These are phyloP conservation scores for Neomorphus geoffroyi DNA, from an alignment of 2,797 vertebrate species.

Conservation along the genomic window DNA sequence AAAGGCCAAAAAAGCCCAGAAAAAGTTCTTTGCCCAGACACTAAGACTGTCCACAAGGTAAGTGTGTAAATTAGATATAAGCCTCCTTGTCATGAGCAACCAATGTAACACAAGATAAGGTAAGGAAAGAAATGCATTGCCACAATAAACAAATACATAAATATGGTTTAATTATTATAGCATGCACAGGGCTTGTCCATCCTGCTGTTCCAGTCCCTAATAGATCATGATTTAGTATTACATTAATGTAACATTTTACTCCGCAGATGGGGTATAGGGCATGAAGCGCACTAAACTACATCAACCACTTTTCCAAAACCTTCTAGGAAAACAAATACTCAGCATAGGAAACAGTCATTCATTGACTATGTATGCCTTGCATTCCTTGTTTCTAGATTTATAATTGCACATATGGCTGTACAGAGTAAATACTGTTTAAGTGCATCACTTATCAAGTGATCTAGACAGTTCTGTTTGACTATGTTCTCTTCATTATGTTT, in stretches of 20 bases:
- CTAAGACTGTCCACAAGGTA: neutral
- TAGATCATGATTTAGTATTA: neutral
- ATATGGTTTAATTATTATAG: neutral
- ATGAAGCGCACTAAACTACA: neutral
- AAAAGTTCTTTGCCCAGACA: neutral
- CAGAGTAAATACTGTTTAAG: neutral
- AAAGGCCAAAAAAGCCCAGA: neutral
- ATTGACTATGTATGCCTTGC: neutral
- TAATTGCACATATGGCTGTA: neutral
- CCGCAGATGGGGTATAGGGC: neutral
- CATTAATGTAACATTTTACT: neutral
- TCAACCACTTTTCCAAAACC: neutral
- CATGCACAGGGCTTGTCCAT: neutral
- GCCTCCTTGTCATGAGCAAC: neutral
- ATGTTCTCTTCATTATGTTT: neutral
- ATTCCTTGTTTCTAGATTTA: neutral
- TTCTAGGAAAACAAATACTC: neutral
- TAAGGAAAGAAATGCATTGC: neutral
- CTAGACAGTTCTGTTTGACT: neutral
- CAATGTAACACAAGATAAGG: neutral
- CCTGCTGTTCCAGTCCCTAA: neutral
- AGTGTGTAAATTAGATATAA: neutral
- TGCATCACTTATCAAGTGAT: neutral
- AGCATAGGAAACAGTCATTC: neutral
- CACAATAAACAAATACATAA: neutral